Percentiles rank a stretch among this genome's conserved stretches.
phyloP scores from a whole-genome alignment of 2,888 invertebrate species.

The Liodrosophila aerea region DNA sequence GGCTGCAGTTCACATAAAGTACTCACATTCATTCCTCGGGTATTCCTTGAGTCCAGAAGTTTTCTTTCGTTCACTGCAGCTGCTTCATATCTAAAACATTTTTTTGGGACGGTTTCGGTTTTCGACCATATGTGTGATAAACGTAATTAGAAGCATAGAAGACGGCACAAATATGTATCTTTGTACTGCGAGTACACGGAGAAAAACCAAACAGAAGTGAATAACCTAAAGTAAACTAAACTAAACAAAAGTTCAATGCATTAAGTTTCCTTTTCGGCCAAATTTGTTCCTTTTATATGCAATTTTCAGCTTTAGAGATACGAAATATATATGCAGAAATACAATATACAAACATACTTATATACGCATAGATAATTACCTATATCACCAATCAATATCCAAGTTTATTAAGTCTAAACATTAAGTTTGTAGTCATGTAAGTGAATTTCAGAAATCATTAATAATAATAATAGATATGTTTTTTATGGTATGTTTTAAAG shows the following conservation, averaged over 20 bases:
- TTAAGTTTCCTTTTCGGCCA: conserved; percentile 70
- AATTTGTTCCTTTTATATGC: conserved; percentile 69
- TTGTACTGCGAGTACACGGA: conserved; percentile 33
- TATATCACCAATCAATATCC: conserved; percentile 1
- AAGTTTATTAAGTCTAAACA: conserved; percentile 1
- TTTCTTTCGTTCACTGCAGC: conserved; percentile 34
- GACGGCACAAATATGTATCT: conserved; percentile 38
- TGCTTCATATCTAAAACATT: conserved; percentile 40
- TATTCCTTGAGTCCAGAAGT: too few relatives aligned
- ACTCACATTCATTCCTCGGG: too few relatives aligned
- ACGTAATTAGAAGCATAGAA: conserved; percentile 53
- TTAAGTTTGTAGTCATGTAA: neutral
- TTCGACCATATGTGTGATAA: conserved; percentile 73
- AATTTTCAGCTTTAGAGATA: conserved; percentile 52
- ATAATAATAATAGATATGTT: neutral
- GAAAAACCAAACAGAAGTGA: conserved; percentile 20
- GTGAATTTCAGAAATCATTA: neutral
- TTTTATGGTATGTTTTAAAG: neutral
- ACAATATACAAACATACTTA: conserved; percentile 31
- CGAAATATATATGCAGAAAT: conserved; percentile 14
- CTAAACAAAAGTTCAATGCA: conserved; percentile 55
- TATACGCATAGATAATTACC: conserved; percentile 26
- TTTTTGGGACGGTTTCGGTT: conserved; percentile 54
- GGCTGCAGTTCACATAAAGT: conserved; percentile 28
- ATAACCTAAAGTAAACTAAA: too few relatives aligned